Conservation (phyloP, 2,888 invertebrate genomes). For the Podabrus alpinus region DNA sequence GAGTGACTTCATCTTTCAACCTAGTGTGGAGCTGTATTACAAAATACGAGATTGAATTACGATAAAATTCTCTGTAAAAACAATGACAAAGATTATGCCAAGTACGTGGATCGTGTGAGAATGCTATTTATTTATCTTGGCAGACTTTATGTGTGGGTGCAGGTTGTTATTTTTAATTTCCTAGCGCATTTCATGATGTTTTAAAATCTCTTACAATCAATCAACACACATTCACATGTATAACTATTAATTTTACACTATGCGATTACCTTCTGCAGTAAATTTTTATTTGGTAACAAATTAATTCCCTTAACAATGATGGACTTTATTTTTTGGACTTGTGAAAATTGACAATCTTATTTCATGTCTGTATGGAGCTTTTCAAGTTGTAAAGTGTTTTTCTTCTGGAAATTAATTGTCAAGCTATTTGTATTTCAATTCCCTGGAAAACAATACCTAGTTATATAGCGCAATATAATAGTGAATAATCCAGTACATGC, state of each 20-base stretch:
- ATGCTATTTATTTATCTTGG: constrained; percentile 14
- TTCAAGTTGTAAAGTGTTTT: background rate
- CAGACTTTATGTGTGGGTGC: constrained; percentile 3
- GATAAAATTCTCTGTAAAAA: constrained; percentile 19
- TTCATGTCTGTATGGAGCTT: background rate
- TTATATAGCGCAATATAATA: too few species aligned
- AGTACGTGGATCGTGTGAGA: constrained; percentile 14
- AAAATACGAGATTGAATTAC: constrained; percentile 7
- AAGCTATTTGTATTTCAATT: too few species aligned
- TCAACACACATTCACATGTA: background rate
- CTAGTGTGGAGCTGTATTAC: background rate
- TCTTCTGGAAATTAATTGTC: background rate
- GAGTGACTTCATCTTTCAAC: background rate
- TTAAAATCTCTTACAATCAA: background rate
- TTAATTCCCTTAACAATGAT: background rate
- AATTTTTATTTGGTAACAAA: background rate
- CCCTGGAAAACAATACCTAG: too few species aligned
- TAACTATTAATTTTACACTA: background rate
- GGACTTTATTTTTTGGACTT: background rate
- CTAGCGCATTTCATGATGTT: background rate
- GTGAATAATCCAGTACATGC: too few species aligned
- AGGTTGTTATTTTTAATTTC: background rate
- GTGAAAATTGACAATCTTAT: background rate
- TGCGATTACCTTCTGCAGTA: background rate
- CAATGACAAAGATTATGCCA: constrained; percentile 13